Evolutionary conservation across 1,140 invertebrate species (phyloP).

Genomic region (Drosophila rufa): DNA sequence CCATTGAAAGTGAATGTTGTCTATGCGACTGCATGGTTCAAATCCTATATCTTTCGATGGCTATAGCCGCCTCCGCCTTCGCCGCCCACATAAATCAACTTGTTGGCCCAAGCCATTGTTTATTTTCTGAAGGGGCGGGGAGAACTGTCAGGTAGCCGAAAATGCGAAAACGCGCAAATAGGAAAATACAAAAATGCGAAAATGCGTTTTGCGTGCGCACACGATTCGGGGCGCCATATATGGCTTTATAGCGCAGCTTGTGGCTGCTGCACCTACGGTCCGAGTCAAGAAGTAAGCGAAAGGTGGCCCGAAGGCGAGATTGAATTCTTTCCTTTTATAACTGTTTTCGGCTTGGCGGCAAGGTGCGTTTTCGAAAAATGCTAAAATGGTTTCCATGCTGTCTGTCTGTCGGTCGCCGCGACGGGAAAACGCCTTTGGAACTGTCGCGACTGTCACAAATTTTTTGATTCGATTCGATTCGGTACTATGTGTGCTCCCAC

Average conservation of each 20-base stretch:
- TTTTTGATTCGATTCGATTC: conserved; percentile 27
- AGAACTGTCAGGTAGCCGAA: conserved; percentile 60
- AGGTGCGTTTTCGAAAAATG: conserved; percentile 70
- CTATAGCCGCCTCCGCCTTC: conserved; percentile 32
- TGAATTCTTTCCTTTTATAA: conserved; percentile 76
- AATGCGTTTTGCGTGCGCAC: conserved; percentile 79
- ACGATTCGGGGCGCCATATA: conserved; percentile 74
- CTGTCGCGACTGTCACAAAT: conserved; percentile 54
- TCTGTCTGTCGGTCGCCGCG: conserved; percentile 45
- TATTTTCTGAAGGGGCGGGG: conserved; percentile 11
- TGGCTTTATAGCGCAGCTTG: conserved; percentile 60
- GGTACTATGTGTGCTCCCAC: conserved; percentile 56
- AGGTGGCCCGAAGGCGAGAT: conserved; percentile 59
- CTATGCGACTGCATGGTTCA: conserved; percentile 52
- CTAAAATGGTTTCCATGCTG: conserved; percentile 79
- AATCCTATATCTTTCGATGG: conserved; percentile 32
- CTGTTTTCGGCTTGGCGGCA: conserved; percentile 66
- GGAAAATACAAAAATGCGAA: conserved; percentile 71
- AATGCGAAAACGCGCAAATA: conserved; percentile 43
- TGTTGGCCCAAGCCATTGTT: conserved; percentile 63
- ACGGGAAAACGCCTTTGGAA: conserved; percentile 58
- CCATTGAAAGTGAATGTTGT: conserved; percentile 79
- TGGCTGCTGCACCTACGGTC: conserved; percentile 69
- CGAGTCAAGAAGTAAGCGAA: conserved; percentile 39
- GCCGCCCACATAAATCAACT: conserved; percentile 80